These are phyloP conservation scores for Paratrypauchen microcephalus DNA, from an alignment of 2,797 vertebrate genomes.

Conservation along the genomic window DNA sequence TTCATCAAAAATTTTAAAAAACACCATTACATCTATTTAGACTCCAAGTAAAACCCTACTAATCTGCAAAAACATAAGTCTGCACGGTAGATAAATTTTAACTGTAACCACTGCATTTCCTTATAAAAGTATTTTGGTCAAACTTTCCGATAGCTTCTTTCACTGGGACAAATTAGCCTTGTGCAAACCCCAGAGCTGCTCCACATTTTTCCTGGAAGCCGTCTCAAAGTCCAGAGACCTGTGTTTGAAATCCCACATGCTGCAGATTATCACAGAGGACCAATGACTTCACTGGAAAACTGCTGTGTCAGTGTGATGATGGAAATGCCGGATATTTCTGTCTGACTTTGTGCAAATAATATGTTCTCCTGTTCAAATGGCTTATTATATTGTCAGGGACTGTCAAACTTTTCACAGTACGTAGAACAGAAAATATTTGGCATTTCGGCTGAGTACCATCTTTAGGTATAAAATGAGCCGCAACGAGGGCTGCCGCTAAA, in stretches of 20 bases:
- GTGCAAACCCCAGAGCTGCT: slow-evolving; percentile 27
- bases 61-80: not conserved
- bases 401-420: slow-evolving; percentile 4
- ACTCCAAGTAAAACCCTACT: too few species aligned
- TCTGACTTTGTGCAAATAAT: slow-evolving; percentile 39
- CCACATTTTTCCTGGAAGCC: slow-evolving; percentile 14
- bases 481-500: not conserved
- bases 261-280: slow-evolving; percentile 42
- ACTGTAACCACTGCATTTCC: not conserved
- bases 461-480: not conserved
- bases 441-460: not conserved
- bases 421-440: not conserved
- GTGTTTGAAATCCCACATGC: slow-evolving; percentile 6
- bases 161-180: not conserved
- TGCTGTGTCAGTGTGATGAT: slow-evolving; percentile 54
- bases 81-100: not conserved
- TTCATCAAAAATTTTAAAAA: too few species aligned
- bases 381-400: not conserved
- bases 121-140: not conserved
- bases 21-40: too few species aligned
- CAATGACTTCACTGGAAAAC: slow-evolving; percentile 49
- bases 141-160: not conserved
- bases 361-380: slow-evolving; percentile 28
- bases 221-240: slow-evolving; percentile 3
- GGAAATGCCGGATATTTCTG: slow-evolving; percentile 16